These are phyloP conservation scores for Sclerodermus sp. DNA, from an alignment of 2,888 invertebrate species.

Conservation along the genomic window DNA sequence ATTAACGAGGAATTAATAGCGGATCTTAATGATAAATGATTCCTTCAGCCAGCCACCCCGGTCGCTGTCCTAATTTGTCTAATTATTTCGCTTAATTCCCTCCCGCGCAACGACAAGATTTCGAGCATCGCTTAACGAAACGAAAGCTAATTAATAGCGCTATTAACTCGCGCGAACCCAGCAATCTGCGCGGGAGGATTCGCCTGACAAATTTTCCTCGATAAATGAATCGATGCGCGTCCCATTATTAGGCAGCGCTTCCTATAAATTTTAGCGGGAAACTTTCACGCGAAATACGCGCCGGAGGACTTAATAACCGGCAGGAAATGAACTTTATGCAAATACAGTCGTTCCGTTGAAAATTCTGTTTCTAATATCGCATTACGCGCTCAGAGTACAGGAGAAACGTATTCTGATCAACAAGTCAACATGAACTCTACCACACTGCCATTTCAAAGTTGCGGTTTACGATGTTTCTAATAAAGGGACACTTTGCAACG, in stretches of 20 bases:
- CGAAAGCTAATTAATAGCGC: conserved; percentile 56
- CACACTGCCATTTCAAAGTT: too few relatives aligned
- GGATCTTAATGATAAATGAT: conserved; percentile 57
- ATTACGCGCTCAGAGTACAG: too few relatives aligned
- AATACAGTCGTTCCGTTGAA: too few relatives aligned
- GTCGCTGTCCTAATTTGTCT: conserved; percentile 55
- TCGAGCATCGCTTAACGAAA: conserved; percentile 48
- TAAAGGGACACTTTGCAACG: background rate
- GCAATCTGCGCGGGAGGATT: conserved; percentile 9
- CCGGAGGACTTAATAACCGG: too few relatives aligned
- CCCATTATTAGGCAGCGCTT: too few relatives aligned
- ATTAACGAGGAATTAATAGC: conserved; percentile 59
- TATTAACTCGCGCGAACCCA: conserved; percentile 42
- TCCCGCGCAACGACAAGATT: conserved; percentile 49
- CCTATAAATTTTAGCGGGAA: too few relatives aligned
- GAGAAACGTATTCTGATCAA: too few relatives aligned
- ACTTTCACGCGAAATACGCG: too few relatives aligned
- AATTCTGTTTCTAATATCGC: background rate
- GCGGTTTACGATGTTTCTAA: too few relatives aligned
- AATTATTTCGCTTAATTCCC: conserved; percentile 57
- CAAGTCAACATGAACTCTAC: too few relatives aligned
- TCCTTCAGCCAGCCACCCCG: conserved; percentile 40
- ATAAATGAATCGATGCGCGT: too few relatives aligned
- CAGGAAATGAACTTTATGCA: too few relatives aligned
- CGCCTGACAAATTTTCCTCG: background rate